Evolutionary conservation across 2,888 invertebrate species (phyloP).

Genomic region (Tipula unca): DNA sequence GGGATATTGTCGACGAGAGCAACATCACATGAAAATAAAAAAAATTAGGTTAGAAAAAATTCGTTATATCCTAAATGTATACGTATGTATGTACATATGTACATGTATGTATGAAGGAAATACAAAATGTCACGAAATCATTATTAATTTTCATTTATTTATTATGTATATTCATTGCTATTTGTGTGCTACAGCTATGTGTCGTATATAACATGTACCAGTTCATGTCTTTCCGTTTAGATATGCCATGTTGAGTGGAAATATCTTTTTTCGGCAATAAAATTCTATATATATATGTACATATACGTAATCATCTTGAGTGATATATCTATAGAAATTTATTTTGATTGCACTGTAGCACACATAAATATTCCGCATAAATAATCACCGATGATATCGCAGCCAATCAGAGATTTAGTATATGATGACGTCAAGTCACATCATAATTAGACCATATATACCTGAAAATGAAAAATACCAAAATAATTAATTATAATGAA

Average conservation of each 20-base stretch:
- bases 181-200: neutral
- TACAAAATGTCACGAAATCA: neutral
- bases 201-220: neutral
- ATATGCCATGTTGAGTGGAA: neutral
- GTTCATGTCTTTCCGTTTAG: neutral
- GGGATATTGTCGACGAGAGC: neutral
- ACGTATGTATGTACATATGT: too few species aligned
- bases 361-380: neutral
- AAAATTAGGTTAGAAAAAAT: neutral
- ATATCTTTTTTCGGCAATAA: neutral
- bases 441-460: neutral
- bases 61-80: too few species aligned
- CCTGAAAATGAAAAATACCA: too few species aligned
- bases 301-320: neutral
- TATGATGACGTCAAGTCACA: neutral
- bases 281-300: too few species aligned
- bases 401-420: neutral
- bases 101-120: neutral
- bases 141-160: slow-evolving; percentile 14
- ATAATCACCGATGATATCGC: neutral
- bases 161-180: neutral
- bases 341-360: neutral
- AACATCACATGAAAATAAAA: neutral
- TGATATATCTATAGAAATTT: too few species aligned
- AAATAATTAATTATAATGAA: too few species aligned